Evolutionary conservation across 2,888 invertebrate genomes (phyloP).

Genomic region (Aleiodes leptofemur): DNA sequence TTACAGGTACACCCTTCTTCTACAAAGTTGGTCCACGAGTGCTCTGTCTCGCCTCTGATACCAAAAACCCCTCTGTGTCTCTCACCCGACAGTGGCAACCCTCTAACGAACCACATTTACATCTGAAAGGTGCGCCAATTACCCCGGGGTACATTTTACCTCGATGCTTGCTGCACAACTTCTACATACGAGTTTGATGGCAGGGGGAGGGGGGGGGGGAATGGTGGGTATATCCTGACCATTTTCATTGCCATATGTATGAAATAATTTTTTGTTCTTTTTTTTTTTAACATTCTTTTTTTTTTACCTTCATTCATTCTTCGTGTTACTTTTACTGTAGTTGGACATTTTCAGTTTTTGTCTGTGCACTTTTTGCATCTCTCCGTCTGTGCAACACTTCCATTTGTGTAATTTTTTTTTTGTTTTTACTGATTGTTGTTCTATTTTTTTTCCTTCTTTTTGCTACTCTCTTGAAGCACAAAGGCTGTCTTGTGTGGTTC

Average conservation of each 20-base stretch:
- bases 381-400: neutral
- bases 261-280: slow-evolving; percentile 26
- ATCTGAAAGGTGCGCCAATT: slow-evolving; percentile 72
- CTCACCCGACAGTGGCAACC: slow-evolving; percentile 54
- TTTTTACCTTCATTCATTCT: neutral
- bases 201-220: neutral
- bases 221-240: neutral
- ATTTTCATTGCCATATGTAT: slow-evolving; percentile 27
- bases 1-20: slow-evolving; percentile 12
- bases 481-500: slow-evolving; percentile 25
- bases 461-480: slow-evolving; percentile 11
- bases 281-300: neutral
- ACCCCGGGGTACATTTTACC: slow-evolving; percentile 66
- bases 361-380: slow-evolving; percentile 3
- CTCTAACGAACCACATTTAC: slow-evolving; percentile 72
- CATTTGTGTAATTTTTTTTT: neutral
- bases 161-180: slow-evolving; percentile 57
- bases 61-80: slow-evolving; percentile 21
- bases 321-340: slow-evolving; percentile 1
- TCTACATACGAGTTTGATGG: slow-evolving; percentile 26
- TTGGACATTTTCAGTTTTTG: slow-evolving; percentile 9
- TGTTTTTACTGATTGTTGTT: no score
- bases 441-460: neutral
- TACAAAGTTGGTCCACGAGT: slow-evolving; percentile 28
- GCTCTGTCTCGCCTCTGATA: slow-evolving; percentile 1